Conservation (phyloP, 2,113 vertebrate species). For the Centropristis striata region DNA sequence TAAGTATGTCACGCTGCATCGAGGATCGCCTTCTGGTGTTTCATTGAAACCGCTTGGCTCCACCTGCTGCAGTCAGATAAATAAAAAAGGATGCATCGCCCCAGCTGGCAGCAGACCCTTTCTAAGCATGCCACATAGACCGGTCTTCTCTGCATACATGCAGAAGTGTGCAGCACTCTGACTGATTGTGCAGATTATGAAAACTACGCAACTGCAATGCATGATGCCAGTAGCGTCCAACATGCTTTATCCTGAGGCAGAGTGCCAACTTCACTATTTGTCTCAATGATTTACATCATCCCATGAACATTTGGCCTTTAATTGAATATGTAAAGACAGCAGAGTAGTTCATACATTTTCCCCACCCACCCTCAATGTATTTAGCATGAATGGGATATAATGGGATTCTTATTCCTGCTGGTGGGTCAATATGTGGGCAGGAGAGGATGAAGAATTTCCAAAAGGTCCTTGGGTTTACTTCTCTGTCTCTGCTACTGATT, state of each 20-base stretch:
- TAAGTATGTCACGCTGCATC: slow-evolving; percentile 77
- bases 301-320: slow-evolving; percentile 49
- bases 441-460: slow-evolving; percentile 28
- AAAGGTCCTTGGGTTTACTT: slow-evolving; percentile 38
- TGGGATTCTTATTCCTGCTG: slow-evolving; percentile 56
- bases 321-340: slow-evolving; percentile 34
- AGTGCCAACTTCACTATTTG: slow-evolving; percentile 23
- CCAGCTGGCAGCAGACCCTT: slow-evolving; percentile 26
- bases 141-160: slow-evolving; percentile 24
- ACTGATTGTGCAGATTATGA: slow-evolving; percentile 8
- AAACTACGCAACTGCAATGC: slow-evolving; percentile 39
- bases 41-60: slow-evolving; percentile 74
- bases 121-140: slow-evolving; percentile 36
- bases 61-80: slow-evolving; percentile 71
- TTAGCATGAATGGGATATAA: slow-evolving; percentile 50
- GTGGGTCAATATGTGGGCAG: slow-evolving; percentile 42
- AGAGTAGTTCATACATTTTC: slow-evolving; percentile 10
- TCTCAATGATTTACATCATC: slow-evolving; percentile 31
- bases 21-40: slow-evolving; percentile 54
- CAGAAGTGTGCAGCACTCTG: slow-evolving; percentile 25
- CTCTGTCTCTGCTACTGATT: slow-evolving; percentile 19
- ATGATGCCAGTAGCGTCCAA: slow-evolving; percentile 11
- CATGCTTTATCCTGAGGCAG: slow-evolving; percentile 27
- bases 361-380: slow-evolving; percentile 11
- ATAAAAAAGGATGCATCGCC: slow-evolving; percentile 32